Evolutionary conservation across 1,140 invertebrate species (phyloP).

Genomic region (Bombus confusus): DNA sequence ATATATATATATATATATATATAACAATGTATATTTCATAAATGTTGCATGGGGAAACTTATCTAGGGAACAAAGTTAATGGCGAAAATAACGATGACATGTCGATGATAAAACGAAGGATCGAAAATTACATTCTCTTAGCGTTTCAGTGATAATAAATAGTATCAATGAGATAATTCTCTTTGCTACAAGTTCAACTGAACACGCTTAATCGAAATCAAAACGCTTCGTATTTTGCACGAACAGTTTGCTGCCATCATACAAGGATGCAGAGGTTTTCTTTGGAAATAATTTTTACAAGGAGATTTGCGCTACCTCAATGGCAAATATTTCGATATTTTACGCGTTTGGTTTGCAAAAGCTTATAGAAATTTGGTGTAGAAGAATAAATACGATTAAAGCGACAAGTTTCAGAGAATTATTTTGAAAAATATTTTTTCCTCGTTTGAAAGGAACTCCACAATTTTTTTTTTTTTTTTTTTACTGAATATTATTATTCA

Average conservation of each 20-base stretch:
- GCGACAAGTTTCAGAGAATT: neutral
- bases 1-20: constrained; percentile 7
- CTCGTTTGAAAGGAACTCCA: neutral
- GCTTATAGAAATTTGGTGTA: constrained; percentile 8
- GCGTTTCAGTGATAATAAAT: constrained; percentile 29
- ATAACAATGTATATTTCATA: neutral
- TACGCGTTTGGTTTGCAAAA: constrained; percentile 57
- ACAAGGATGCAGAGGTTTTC: neutral
- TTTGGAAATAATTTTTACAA: constrained; percentile 32
- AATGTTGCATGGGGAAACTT: neutral
- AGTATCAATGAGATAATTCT: constrained; percentile 54
- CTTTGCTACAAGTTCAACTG: constrained; percentile 59
- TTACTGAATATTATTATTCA: neutral
- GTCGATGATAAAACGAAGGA: constrained; percentile 10
- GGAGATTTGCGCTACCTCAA: constrained; percentile 13
- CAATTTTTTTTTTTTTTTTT: too few relatives aligned
- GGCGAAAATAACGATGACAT: constrained; percentile 15
- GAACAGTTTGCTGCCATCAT: constrained; percentile 16
- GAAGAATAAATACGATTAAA: neutral
- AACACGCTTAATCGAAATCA: constrained; percentile 65
- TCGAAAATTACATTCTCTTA: constrained; percentile 28
- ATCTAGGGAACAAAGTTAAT: constrained; percentile 38
- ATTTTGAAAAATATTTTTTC: neutral
- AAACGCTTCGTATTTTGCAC: constrained; percentile 37
- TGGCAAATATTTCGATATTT: constrained; percentile 41